A percentile compares a stretch with the other conserved stretches of the same genome.
These are phyloP conservation scores for Carterocephalus palaemon DNA, from an alignment of 2,888 invertebrate species.

Conservation along the genomic window DNA sequence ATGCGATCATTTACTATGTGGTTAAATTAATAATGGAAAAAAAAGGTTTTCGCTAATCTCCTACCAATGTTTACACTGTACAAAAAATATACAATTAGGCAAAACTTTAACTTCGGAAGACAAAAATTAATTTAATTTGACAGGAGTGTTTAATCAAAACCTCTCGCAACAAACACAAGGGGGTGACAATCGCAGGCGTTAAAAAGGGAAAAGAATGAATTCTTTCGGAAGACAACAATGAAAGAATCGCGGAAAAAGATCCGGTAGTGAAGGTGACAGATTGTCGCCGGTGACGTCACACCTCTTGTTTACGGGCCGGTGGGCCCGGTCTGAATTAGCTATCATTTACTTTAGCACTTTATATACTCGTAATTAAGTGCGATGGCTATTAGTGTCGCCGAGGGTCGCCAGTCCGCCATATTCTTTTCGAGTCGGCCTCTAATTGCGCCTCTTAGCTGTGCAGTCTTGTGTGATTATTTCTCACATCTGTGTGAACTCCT, in stretches of 20 bases:
- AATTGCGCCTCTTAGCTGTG: conserved; percentile 55
- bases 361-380: conserved; percentile 76
- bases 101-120: conserved; percentile 41
- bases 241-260: conserved; percentile 62
- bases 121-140: conserved; percentile 65
- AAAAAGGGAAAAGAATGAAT: conserved; percentile 61
- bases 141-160: conserved; percentile 72
- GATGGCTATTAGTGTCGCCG: conserved; percentile 61
- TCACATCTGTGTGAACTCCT: conserved; percentile 21
- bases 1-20: too few species aligned
- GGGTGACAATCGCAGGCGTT: conserved; percentile 74
- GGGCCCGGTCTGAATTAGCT: conserved; percentile 68
- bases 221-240: conserved; percentile 75
- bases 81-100: conserved; percentile 7
- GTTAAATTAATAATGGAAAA: too few species aligned
- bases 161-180: conserved; percentile 63
- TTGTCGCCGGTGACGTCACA: conserved; percentile 77
- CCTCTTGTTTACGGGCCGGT: conserved; percentile 72
- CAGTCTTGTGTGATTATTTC: conserved; percentile 30
- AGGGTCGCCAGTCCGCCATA: conserved; percentile 45
- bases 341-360: conserved; percentile 78
- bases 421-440: conserved; percentile 58
- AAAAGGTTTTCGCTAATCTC: too few species aligned
- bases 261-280: conserved; percentile 78
- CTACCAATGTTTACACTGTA: not conserved